Evolutionary conservation across 2,113 vertebrate species (phyloP).

Genomic region (Ictalurus furcatus): DNA sequence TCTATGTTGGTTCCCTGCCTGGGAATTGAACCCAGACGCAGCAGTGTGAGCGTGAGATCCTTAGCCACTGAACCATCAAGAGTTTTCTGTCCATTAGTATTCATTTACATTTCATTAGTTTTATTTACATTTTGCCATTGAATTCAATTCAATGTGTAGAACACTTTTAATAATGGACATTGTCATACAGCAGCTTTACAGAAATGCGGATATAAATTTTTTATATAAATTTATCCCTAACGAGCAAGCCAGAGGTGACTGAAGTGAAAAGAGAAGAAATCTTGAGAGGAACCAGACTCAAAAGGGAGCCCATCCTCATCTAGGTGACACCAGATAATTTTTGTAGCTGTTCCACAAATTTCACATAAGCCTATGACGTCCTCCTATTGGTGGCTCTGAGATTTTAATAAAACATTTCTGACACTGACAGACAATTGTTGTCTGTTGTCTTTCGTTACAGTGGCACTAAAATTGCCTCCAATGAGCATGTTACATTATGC

Average conservation of each 20-base stretch:
- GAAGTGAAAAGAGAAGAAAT: not conserved
- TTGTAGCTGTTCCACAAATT: not conserved
- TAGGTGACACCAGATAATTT: not conserved
- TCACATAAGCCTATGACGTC: too few relatives aligned
- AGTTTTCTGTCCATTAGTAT: too few relatives aligned
- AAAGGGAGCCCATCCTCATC: not conserved
- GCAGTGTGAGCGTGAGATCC: too few relatives aligned
- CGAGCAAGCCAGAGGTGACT: not conserved
- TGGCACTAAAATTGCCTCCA: not conserved
- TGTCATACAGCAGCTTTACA: not conserved
- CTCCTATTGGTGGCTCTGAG: not conserved
- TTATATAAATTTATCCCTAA: not conserved
- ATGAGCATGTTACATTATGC: not conserved
- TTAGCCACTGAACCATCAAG: too few relatives aligned
- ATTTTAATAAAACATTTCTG: not conserved
- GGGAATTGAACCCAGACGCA: too few relatives aligned
- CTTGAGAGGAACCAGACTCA: not conserved
- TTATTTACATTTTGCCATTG: not conserved
- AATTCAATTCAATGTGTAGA: not conserved
- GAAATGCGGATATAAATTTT: not conserved
- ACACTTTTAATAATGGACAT: not conserved
- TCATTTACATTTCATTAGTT: not conserved
- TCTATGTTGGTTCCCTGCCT: too few relatives aligned
- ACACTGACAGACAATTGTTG: not conserved
- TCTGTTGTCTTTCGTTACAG: not conserved